phyloP scores from a whole-genome alignment of 2,888 invertebrate genomes.

The Morinoia aosen region DNA sequence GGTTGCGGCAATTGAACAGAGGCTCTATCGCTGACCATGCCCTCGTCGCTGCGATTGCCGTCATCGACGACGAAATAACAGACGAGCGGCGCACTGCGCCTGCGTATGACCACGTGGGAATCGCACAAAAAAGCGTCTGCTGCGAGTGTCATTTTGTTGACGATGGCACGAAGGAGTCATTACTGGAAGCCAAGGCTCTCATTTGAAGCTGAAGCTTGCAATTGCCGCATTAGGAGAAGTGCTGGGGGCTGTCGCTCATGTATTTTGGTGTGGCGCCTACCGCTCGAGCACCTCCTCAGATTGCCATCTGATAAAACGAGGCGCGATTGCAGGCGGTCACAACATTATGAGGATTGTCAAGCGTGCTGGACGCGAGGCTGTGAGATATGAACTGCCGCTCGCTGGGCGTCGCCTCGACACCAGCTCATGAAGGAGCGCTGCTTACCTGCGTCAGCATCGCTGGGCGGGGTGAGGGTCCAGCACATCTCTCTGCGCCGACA shows the following conservation, averaged over 20 bases:
- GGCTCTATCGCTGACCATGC: background rate
- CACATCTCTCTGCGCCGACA: background rate
- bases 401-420: background rate
- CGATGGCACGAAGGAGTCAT: constrained; percentile 45
- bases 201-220: constrained; percentile 21
- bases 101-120: background rate
- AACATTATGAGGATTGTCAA: constrained; percentile 30
- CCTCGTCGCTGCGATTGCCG: background rate
- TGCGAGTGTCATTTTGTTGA: constrained; percentile 51
- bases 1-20: background rate
- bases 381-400: constrained; percentile 24
- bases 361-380: background rate
- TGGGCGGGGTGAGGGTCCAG: background rate
- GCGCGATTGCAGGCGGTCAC: constrained; percentile 35
- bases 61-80: constrained; percentile 44
- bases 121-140: constrained; percentile 36
- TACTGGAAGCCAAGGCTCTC: background rate
- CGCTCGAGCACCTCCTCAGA: constrained; percentile 1
- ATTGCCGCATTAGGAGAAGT: constrained; percentile 34
- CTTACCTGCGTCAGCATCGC: background rate
- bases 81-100: constrained; percentile 2
- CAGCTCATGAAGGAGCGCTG: background rate
- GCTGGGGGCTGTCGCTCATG: background rate
- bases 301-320: constrained; percentile 34
- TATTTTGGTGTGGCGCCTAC: background rate